A percentile compares a stretch with the other conserved stretches of the same genome.
These are phyloP conservation scores for Cheilosia grossa DNA, from an alignment of 2,888 invertebrate genomes.

Conservation along the genomic window DNA sequence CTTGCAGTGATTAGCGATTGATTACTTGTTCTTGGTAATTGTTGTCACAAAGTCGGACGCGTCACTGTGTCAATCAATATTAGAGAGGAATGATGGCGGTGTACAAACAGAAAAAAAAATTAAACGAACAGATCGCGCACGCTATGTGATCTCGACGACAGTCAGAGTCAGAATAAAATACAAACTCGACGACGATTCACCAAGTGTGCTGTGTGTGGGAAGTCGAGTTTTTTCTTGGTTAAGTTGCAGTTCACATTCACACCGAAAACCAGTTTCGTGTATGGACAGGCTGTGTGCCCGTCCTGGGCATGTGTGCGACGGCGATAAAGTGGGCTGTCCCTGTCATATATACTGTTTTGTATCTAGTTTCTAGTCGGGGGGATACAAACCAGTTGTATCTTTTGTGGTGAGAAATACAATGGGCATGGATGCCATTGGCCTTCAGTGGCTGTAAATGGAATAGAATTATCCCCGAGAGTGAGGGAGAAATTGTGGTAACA, in stretches of 20 bases:
- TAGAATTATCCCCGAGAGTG: constrained; percentile 39
- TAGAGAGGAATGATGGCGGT: constrained; percentile 39
- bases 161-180: constrained; percentile 82
- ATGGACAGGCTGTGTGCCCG: background rate
- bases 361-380: constrained; percentile 1
- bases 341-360: constrained; percentile 31
- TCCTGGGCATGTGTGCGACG: constrained; percentile 8
- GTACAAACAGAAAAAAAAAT: constrained; percentile 41
- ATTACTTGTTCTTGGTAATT: constrained; percentile 39
- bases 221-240: constrained; percentile 64
- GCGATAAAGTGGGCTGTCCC: constrained; percentile 55
- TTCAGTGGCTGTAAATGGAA: constrained; percentile 68
- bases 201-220: constrained; percentile 77
- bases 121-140: constrained; percentile 78
- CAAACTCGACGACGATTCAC: constrained; percentile 78
- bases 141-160: constrained; percentile 81
- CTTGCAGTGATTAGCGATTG: constrained; percentile 39
- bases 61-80: constrained; percentile 52
- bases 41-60: constrained; percentile 62
- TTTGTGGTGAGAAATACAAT: constrained; percentile 57
- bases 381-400: constrained; percentile 39
- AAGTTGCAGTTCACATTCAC: constrained; percentile 4
- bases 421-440: constrained; percentile 69
- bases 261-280: constrained; percentile 60
- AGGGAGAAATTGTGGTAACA: constrained; percentile 23